Base-by-base conservation (phyloP, 2,888 invertebrate species). In the Melinaea marsaeus region DNA sequence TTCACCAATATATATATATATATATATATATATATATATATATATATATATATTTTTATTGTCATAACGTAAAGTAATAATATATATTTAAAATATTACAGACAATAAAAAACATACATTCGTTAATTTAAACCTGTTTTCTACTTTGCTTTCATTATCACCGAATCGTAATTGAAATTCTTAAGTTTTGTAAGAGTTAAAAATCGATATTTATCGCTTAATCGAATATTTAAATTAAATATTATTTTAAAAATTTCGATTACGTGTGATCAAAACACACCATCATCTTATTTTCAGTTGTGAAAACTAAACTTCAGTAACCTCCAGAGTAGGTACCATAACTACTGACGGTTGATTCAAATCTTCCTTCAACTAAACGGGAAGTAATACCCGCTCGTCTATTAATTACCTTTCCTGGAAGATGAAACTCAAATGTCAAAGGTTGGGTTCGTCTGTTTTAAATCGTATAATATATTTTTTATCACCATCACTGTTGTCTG, bases 371-470 rank as follows among this genome's bases (percentile, higher is more conserved):
- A 7, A 32, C 51, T 51, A 51, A 51, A 51, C 51, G 51, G 51
- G 51, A 51, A 32, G 51, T 51, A 32, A 51, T 32, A 32, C 51
- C 22, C 51, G 51, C 51, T 3, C 51, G 32, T 51, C 51, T 32
- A 51, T 51, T 51, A 51, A 51, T 51, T 32, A 51, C 32, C 51
- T 51, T 51, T 32, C 51, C 51, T 32, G 51, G 51, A 51, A 51
- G 32, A 11, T 51, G 51, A 51, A 51, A 22, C 37, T n/a, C 13
- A 22, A 22, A 51, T 51, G 51, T 51, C 51, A 51, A 32, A 51
- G 51, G 51, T 51, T 32, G 32, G 32, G 42, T 42, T 42, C 42
- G 7, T 9, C 37, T 37, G 37, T 9, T 6, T 42, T 42, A 2
- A 42, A 22, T 22, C 22, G 22, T 22, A 22, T 22, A 22, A 22